A percentile compares a stretch with the other conserved stretches of the same genome.
Conservation (phyloP, 2,888 invertebrate genomes). For the Drosophila crucigera region DNA sequence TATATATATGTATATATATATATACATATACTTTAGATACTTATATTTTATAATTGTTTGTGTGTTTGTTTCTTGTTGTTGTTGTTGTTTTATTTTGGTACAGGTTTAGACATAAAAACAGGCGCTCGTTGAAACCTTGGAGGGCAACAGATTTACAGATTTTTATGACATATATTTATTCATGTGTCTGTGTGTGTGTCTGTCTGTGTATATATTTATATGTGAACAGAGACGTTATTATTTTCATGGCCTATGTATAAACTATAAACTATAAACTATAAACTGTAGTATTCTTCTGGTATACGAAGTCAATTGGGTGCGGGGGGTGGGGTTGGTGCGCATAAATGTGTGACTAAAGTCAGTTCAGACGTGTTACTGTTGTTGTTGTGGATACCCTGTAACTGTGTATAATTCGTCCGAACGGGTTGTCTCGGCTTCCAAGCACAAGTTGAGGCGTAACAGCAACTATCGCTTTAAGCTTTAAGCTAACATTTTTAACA, state of each 20-base stretch:
- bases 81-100: slow-evolving; percentile 50
- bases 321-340: neutral
- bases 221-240: slow-evolving; percentile 22
- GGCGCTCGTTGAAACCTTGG: slow-evolving; percentile 78
- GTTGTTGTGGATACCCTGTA: slow-evolving; percentile 49
- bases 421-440: neutral
- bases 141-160: slow-evolving; percentile 70
- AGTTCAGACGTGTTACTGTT: slow-evolving; percentile 17
- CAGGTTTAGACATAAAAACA: slow-evolving; percentile 73
- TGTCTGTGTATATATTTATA: slow-evolving; percentile 10
- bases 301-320: slow-evolving; percentile 20
- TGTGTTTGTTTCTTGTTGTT: slow-evolving; percentile 30
- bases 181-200: slow-evolving; percentile 8
- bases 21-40: slow-evolving; percentile 33
- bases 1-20: slow-evolving; percentile 8
- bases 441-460: slow-evolving; percentile 34
- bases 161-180: slow-evolving; percentile 34
- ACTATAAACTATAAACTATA: neutral
- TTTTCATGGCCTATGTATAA: slow-evolving; percentile 2
- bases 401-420: slow-evolving; percentile 21
- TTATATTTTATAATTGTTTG: slow-evolving; percentile 39
- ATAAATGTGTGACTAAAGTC: slow-evolving; percentile 18
- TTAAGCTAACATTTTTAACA: slow-evolving; percentile 64
- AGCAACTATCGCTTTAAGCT: slow-evolving; percentile 47
- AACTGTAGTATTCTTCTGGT: slow-evolving; percentile 4